Evolutionary conservation across 2,888 invertebrate genomes (phyloP), one percentile per base, ranked within the genome.

Genomic region (Sinelater perroti): DNA sequence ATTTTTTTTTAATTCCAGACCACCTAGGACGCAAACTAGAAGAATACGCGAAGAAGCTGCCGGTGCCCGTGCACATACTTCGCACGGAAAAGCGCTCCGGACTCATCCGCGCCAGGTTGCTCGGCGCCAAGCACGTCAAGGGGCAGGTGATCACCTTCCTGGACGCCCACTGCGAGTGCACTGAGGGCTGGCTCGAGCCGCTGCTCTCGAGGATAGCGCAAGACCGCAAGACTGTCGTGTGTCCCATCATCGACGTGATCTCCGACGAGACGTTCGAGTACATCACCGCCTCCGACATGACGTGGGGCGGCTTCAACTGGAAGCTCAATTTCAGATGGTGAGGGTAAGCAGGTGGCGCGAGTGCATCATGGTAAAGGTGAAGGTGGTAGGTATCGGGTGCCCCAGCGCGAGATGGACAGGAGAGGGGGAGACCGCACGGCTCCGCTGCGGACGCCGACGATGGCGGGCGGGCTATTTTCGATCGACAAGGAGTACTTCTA

Each of bases 231-330:
- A 92, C 95, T 0, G 97, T 99, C 36, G 97, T 97, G 2, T 96
- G 97, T 78, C 98, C 99, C 5, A 96, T 99, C 67, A 98, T 99
- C 70, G 99, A 99, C 79, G 97, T 99, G 56, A 98, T 99, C 72
- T 96, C 95, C 38, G 98, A 99, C 78, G 97, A 98, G 71, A 95
- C 95, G 2, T 99, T 99, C 80, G 97, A 98, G 80, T 99, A 99
- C 81, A 95, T 98, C 62, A 93, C 97, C 45, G 98, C 98, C 1
- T 97, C 97, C 1, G 98, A 99, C 77, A 96, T 97, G 89, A 99
- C 98, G 0, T 99, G 98, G 97, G 98, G 98, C 62, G 98, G 98
- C 16, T 99, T 99, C 81, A 99, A 98, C 81, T 98, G 98, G 98
- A 97, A 97, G 80, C 84, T 99, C 49, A 98, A 98, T 81, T 99